Percentiles rank a stretch among this genome's conserved stretches.
Conservation (phyloP, 2,113 vertebrate genomes). For the Bucco capensis region DNA sequence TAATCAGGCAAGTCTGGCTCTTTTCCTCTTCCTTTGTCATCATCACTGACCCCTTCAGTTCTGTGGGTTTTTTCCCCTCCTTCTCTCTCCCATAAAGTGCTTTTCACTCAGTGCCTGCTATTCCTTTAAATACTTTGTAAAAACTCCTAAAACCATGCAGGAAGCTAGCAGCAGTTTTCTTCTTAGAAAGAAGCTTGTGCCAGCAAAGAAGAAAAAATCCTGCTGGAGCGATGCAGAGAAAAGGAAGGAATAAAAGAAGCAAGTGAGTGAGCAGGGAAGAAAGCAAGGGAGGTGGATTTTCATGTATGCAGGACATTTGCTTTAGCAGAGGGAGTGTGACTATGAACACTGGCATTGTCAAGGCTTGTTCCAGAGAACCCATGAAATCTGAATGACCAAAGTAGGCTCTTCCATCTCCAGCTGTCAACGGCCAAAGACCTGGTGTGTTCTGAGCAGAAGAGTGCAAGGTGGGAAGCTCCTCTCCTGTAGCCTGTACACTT, state of each 20-base stretch:
- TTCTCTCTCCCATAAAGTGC: neutral
- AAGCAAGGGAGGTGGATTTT: neutral
- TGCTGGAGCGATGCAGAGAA: neutral
- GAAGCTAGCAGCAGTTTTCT: neutral
- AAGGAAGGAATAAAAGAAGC: neutral
- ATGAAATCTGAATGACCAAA: neutral
- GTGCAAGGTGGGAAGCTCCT: neutral
- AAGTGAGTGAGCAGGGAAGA: neutral
- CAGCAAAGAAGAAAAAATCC: neutral
- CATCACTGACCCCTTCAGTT: neutral
- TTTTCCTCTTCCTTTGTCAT: neutral
- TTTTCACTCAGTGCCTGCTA: neutral
- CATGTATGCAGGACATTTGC: neutral
- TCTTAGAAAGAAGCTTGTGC: neutral
- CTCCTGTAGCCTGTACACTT: neutral
- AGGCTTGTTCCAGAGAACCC: neutral
- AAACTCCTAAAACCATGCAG: neutral
- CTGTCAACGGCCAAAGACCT: neutral
- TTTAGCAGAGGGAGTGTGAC: neutral
- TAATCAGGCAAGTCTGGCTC: neutral
- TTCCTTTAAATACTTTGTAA: constrained; percentile 27
- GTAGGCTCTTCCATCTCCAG: neutral
- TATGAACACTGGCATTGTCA: neutral
- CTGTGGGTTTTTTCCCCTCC: neutral
- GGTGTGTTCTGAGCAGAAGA: accelerated